Conservation (phyloP, 2,888 invertebrate genomes). For the Thymelicus sylvestris region DNA sequence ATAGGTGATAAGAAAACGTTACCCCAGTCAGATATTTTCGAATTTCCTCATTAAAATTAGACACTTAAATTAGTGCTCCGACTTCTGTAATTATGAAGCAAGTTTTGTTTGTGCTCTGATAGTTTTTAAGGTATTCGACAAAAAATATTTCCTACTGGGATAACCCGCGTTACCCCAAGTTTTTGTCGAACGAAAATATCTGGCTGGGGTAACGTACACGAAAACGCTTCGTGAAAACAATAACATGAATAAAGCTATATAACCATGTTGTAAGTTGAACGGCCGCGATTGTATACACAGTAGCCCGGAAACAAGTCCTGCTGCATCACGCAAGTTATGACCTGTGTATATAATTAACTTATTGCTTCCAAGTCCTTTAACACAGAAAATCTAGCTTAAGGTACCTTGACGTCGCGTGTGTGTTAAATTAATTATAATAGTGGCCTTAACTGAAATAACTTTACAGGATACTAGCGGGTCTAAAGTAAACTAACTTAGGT, state of each 20-base stretch:
- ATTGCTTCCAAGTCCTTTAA: slow-evolving; percentile 16
- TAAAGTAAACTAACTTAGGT: neutral
- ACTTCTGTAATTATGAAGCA: no score
- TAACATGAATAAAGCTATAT: neutral
- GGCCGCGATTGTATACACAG: neutral
- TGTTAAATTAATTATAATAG: slow-evolving; percentile 42
- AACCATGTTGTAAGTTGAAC: neutral
- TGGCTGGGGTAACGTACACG: no score
- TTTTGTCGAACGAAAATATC: no score
- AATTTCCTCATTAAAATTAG: no score
- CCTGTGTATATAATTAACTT: slow-evolving; percentile 1
- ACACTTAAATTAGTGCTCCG: no score
- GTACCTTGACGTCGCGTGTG: slow-evolving; percentile 23
- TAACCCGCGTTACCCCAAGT: no score
- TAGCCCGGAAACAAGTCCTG: neutral
- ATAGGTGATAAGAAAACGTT: no score
- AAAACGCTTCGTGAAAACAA: neutral
- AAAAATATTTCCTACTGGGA: no score
- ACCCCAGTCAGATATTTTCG: no score
- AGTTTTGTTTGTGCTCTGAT: no score
- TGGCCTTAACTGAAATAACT: slow-evolving; percentile 21
- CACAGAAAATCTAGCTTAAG: slow-evolving; percentile 6
- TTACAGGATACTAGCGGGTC: neutral
- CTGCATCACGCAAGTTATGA: slow-evolving; percentile 11
- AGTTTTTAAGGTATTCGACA: no score